phyloP scores from a whole-genome alignment of 1,140 invertebrate species.

The Teleogryllus occipitalis region DNA sequence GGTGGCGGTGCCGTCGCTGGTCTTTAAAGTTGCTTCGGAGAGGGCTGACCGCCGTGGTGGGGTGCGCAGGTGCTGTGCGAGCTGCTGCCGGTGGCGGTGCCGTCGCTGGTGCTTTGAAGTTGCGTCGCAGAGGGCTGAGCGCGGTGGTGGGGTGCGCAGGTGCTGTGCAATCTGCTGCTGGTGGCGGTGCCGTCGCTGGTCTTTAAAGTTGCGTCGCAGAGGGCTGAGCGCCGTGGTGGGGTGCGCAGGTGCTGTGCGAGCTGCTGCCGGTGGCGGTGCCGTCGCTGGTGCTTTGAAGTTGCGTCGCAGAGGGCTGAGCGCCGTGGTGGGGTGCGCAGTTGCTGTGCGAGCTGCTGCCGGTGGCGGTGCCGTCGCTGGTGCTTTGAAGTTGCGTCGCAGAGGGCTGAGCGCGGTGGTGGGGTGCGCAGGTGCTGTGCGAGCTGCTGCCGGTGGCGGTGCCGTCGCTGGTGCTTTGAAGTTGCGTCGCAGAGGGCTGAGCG shows the following conservation, averaged over 20 bases:
- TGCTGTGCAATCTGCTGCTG: too few relatives aligned
- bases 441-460: slow-evolving; percentile 48
- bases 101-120: slow-evolving; percentile 48
- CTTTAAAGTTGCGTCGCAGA: slow-evolving; percentile 11
- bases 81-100: slow-evolving; percentile 46
- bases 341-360: slow-evolving; percentile 51
- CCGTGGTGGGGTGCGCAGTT: too few relatives aligned
- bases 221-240: slow-evolving; percentile 45
- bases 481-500: too few relatives aligned
- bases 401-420: slow-evolving; percentile 46
- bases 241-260: slow-evolving; percentile 54
- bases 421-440: slow-evolving; percentile 54
- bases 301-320: too few relatives aligned
- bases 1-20: too few relatives aligned
- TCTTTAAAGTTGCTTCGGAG: too few relatives aligned
- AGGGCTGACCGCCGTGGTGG: too few relatives aligned
- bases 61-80: slow-evolving; percentile 53
- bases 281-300: slow-evolving; percentile 45
- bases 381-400: too few relatives aligned
- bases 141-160: neutral
- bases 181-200: too few relatives aligned
- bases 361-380: slow-evolving; percentile 49
- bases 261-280: slow-evolving; percentile 48
- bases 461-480: slow-evolving; percentile 45
- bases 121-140: too few relatives aligned